Base-by-base conservation (phyloP, 2,888 invertebrate genomes). In the Trisateles emortualis region DNA sequence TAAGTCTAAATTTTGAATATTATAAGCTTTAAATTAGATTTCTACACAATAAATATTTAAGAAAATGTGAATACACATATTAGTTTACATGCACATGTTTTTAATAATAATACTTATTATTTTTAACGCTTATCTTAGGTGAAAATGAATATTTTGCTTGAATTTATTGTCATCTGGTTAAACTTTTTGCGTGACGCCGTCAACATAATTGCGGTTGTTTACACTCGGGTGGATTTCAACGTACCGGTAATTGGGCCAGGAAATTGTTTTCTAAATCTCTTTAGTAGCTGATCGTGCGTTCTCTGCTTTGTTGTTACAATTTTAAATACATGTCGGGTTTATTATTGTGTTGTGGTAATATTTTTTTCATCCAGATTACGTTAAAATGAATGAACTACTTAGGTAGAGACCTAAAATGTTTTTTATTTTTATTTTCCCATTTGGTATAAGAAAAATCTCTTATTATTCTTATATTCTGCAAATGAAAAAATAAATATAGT, bases 221-320 rank as follows among this genome's bases (percentile, higher is more conserved):
- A 83, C 84, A 84, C 84, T 80, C 72, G 76, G 78, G 62, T 79
- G 78, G 68, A 76, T 81, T 64, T 78, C 76, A 79, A 83, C 83
- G 78, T 74, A 71, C 74, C 72, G 74, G 65, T 83, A 84, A 86
- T 85, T 83, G 84, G 78, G 64, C 76, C 73, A 75, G 76, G 78
- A 78, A 81, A 81, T 79, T 74, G 75, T 76, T 74, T 62, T 59
- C 62, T 49, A 59, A 74, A 73, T 78, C 69, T 55, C 62, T 72
- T 73, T 73, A 54, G 55, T 69, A 65, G 58, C 70, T 59, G 76
- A 67, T 67, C 71, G 66, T 66, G 68, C 72, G 62, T 68, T 52
- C 33, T 60, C 50, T 53, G 47, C 53, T 55, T 53, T 65, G 60
- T 65, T 69, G 57, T 46, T 35, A 36, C 45, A 19, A 35, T 32